Conservation (phyloP, 2,888 invertebrate genomes). For the Drosophila fulvimacula region DNA sequence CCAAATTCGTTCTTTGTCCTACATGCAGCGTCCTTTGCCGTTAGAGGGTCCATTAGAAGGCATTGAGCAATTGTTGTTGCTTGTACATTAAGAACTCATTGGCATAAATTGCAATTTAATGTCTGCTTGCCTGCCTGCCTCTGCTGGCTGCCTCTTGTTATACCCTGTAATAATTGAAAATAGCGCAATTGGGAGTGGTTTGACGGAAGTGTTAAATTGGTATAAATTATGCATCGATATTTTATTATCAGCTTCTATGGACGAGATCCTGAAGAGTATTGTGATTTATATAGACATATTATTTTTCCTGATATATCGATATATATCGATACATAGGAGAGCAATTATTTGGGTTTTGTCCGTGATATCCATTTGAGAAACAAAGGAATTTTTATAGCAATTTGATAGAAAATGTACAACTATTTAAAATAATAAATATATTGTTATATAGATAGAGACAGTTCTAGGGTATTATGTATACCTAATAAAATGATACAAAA, state of each 20-base stretch:
- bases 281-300: no score
- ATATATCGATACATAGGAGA: no score
- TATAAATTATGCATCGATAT: neutral
- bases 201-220: neutral
- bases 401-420: no score
- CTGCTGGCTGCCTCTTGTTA: constrained; percentile 9
- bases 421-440: no score
- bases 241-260: neutral
- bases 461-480: no score
- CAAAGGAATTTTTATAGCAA: no score
- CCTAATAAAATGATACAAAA: no score
- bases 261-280: no score
- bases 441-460: no score
- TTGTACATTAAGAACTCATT: constrained; percentile 82
- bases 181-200: neutral
- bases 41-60: constrained; percentile 62
- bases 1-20: constrained; percentile 9
- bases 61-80: constrained; percentile 59
- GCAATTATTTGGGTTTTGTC: no score
- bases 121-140: constrained; percentile 54
- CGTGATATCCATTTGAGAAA: no score
- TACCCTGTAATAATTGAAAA: constrained; percentile 24
- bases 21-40: constrained; percentile 20
- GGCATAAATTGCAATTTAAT: constrained; percentile 83
- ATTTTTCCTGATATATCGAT: no score